These are phyloP conservation scores for Mellilla xanthometata DNA, from an alignment of 2,888 invertebrate genomes.

Conservation along the genomic window DNA sequence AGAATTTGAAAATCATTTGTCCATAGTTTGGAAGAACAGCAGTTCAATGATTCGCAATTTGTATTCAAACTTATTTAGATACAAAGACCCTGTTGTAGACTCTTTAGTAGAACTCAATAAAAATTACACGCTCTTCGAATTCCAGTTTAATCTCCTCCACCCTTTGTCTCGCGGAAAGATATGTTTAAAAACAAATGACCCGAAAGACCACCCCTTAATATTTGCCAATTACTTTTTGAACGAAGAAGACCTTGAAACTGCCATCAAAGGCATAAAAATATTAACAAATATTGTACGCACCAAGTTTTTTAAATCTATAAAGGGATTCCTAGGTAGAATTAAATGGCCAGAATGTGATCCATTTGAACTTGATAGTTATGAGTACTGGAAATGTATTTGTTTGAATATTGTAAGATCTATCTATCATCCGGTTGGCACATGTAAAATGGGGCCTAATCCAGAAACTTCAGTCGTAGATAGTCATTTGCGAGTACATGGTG, in stretches of 20 bases:
- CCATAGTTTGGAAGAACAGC: constrained; percentile 49
- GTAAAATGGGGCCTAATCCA: constrained; percentile 79
- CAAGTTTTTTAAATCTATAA: constrained; percentile 46
- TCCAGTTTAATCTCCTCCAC: constrained; percentile 61
- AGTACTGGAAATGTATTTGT: constrained; percentile 56
- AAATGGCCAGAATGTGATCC: constrained; percentile 45
- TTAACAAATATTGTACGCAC: constrained; percentile 47
- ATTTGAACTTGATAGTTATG: constrained; percentile 40
- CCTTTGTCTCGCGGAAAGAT: constrained; percentile 81
- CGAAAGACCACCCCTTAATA: constrained; percentile 82
- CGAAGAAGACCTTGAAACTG: constrained; percentile 68
- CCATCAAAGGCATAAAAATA: constrained; percentile 47
- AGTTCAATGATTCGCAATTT: constrained; percentile 23
- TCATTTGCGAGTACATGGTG: constrained; percentile 84
- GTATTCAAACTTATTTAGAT: constrained; percentile 41
- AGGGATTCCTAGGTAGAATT: constrained; percentile 45
- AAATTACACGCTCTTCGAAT: constrained; percentile 48
- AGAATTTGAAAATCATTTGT: constrained; percentile 50
- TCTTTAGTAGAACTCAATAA: constrained; percentile 43
- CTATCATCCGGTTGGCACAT: constrained; percentile 87
- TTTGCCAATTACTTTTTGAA: constrained; percentile 85
- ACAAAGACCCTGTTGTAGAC: constrained; percentile 40
- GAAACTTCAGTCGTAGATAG: constrained; percentile 68
- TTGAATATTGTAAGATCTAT: constrained; percentile 76
- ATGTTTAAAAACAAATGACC: constrained; percentile 78